These are phyloP conservation scores for Leptothorax acervorum DNA, from an alignment of 2,888 invertebrate genomes.

Conservation along the genomic window DNA sequence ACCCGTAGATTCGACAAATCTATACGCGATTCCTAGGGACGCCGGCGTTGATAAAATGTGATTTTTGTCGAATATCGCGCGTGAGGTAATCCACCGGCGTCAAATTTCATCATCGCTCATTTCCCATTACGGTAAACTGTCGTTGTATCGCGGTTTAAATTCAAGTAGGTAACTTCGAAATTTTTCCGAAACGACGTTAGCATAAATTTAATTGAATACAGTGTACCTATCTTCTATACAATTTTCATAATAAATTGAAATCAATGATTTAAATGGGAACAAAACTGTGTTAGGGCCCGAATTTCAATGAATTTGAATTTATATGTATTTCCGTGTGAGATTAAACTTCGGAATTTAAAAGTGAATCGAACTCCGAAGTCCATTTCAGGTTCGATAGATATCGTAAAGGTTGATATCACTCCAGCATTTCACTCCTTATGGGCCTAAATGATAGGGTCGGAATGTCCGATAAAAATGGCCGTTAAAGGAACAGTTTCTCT, in stretches of 20 bases:
- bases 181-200: background rate
- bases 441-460: constrained; percentile 49
- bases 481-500: constrained; percentile 51
- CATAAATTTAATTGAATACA: constrained; percentile 9
- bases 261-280: background rate
- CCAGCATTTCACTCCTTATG: constrained; percentile 11
- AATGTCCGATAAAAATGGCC: constrained; percentile 42
- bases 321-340: constrained; percentile 1
- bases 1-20: constrained; percentile 11
- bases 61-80: constrained; percentile 37
- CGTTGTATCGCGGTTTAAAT: background rate
- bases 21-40: constrained; percentile 6
- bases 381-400: constrained; percentile 15
- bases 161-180: constrained; percentile 1
- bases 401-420: background rate
- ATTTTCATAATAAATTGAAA: background rate
- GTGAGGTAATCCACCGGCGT: constrained; percentile 5
- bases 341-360: constrained; percentile 29
- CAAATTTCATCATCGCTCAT: constrained; percentile 36
- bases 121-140: constrained; percentile 30
- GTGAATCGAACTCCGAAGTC: background rate
- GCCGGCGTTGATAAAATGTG: constrained; percentile 17
- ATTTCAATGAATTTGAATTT: background rate
- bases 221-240: background rate
- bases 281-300: background rate